phyloP scores from a whole-genome alignment of 2,888 invertebrate species.

The Nineta flava region DNA sequence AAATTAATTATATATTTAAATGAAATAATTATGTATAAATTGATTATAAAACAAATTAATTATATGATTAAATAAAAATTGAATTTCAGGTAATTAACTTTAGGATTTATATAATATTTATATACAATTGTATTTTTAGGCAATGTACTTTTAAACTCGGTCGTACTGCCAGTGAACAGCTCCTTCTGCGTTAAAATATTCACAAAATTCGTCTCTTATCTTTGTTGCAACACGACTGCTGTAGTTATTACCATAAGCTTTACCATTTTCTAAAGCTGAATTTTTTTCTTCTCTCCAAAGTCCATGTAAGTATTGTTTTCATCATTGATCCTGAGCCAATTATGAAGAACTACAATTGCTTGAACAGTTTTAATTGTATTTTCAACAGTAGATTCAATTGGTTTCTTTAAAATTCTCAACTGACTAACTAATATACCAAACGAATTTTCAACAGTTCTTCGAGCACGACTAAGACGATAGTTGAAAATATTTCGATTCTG shows the following conservation, averaged over 20 bases:
- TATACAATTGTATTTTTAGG: no score
- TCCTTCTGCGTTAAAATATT: conserved; percentile 2
- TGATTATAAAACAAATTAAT: no score
- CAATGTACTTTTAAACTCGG: background rate
- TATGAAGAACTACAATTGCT: conserved; percentile 11
- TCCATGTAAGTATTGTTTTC: conserved; percentile 2
- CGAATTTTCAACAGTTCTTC: conserved; percentile 11
- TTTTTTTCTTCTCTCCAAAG: conserved; percentile 1
- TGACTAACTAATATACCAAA: conserved; percentile 11
- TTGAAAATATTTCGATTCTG: conserved; percentile 10
- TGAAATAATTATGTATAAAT: no score
- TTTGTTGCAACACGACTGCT: background rate
- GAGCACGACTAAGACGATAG: conserved; percentile 10
- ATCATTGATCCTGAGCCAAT: conserved; percentile 1
- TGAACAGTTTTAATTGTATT: conserved; percentile 8
- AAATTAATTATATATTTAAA: no score
- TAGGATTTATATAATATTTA: no score
- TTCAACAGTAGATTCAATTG: conserved; percentile 2
- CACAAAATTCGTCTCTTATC: conserved; percentile 4
- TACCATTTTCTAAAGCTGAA: background rate
- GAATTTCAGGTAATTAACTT: no score
- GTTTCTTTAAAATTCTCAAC: conserved; percentile 10
- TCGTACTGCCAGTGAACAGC: conserved; percentile 6
- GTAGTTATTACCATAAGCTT: background rate
- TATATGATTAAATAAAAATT: no score